Evolutionary conservation across 2,113 vertebrate species (phyloP), one percentile per base, ranked within the genome.

Genomic region (Tinamus guttatus): DNA sequence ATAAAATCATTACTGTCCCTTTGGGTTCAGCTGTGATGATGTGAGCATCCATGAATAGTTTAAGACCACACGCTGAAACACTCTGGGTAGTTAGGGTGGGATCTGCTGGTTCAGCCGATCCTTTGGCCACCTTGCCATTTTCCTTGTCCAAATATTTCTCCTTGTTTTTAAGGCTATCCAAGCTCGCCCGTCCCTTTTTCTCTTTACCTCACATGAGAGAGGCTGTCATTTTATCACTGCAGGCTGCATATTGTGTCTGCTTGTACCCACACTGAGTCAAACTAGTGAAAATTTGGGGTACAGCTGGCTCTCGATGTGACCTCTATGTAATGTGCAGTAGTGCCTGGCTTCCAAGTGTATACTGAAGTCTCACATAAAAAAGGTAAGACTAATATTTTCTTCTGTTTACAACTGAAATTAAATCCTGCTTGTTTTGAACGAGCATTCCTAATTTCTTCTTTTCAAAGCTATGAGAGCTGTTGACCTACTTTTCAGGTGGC

Each of bases 401-500:
- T 94, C 65, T 58, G 34, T 84, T 94, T 81, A 24, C 0, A 10
- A 43, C 63, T 75, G 74, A 88, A 89, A 87, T 69, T 41, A 83
- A 89, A 74, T 16, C 16, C 32, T n/a, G 49, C 70, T 88, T 85
- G 74, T 81, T 96, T 92, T 85, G 65, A 49, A 21, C 18, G 59
- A 76, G 60, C 28, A 32, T 87, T 93, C 58, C 63, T 70, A 41
- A 51, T 79, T 76, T 85, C 43, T 92, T 80, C 79, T 90, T 93
- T 91, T 93, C 79, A 90, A 54, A 93, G 81, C 86, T 74, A 27
- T 77, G 47, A 94, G 60, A 84, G 93, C 70, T 80, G 90, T 95
- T 97, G 96, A 96, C 96, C 94, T 96, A 85, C 90, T 96, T 97
- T 93, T 95, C 92, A 96, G 38, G 86, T 91, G 77, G 82, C 28